Evolutionary conservation across 2,888 invertebrate genomes (phyloP), one percentile per base, ranked within the genome.

Genomic region (Hydrotaea diabolus): DNA sequence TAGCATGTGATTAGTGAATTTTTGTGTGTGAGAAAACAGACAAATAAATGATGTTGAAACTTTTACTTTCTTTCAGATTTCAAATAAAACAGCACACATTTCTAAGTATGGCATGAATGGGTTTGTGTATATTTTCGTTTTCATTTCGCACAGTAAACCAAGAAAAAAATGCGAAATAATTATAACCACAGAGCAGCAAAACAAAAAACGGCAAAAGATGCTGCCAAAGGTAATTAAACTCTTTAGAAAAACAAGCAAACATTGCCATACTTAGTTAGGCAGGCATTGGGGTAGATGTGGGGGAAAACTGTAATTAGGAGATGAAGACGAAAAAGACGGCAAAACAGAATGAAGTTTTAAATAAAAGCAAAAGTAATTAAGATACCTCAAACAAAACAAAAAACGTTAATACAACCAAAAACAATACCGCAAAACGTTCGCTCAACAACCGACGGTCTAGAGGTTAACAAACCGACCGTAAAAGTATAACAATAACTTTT

Each of bases 321-420:
- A n/a, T 5, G 21, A 49, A 39, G 15, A 74, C 13, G 15, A 39
- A 26, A 59, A 8, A 71, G 36, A 55, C 11, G 15, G n/a, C n/a
- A n/a, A n/a, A n/a, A n/a, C n/a, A n/a, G 66, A 75, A 66, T 11
- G 31, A 64, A 23, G 36, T 73, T 73, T 62, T 19, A 72, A 83
- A 79, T 76, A 83, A 83, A 83, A 83, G 83, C 83, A 83, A 83
- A 83, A 83, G 79, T 83, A 79, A 79, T 83, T 83, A 83, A 80
- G 49, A 39, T 19, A n/a, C n/a, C n/a, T n/a, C n/a, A n/a, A n/a
- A n/a, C n/a, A n/a, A n/a, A n/a, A n/a, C 23, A 39, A 36, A 78
- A 64, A 64, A 64, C 53, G 53, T 53, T 53, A 55, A 66, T 21
- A 31, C 26, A 62, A 62, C 21, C 21, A 21, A 57, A 62, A 62